Evolutionary conservation across 2,113 vertebrate species (phyloP), one percentile per base, ranked within the genome.

Genomic region (Chauna torquata): DNA sequence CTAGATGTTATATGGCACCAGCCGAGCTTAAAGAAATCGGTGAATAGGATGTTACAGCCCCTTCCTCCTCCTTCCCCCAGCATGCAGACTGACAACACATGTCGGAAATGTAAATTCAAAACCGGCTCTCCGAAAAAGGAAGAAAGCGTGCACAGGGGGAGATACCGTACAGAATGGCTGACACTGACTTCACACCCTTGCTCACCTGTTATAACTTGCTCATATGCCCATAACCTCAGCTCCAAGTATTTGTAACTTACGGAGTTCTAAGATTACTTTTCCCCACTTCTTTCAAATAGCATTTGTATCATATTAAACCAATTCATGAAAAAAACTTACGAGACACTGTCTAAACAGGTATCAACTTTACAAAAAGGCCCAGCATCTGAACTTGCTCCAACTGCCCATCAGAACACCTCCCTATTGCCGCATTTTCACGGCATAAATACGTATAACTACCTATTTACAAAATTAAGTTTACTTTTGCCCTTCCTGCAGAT

Each of bases 361-460:
- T 13, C 59, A 58, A 40, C 54, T 34, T 44, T 50, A 44, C 28
- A 9, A 12, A 49, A 59, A 45, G 27, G 66, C 47, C 49, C 74
- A 58, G 61, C 72, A 52, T 1, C 1, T 7, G 54, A 16, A 6
- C 16, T 19, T 86, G 54, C 0, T 30, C 42, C 75, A 45, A 1
- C 0, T 18, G 25, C 77, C 45, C 24, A 34, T 27, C 52, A 54
- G 30, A 52, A 77, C 38, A 25, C 34, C 36, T 57, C 69, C 47
- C 38, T 54, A 0, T 1, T 22, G 47, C 77, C 38, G 54, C 22
- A 25, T 22, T 13, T 70, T 7, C 1, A 0, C 13, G 27, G 32
- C 45, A 4, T 24, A n/a, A 11, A 61, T 42, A 19, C 3, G 34
- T 3, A 6, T 4, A 90, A 76, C 55, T 13, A 28, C 10, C 1